Base-by-base conservation (phyloP, 2,797 vertebrate genomes). In the Denticeps clupeoides region DNA sequence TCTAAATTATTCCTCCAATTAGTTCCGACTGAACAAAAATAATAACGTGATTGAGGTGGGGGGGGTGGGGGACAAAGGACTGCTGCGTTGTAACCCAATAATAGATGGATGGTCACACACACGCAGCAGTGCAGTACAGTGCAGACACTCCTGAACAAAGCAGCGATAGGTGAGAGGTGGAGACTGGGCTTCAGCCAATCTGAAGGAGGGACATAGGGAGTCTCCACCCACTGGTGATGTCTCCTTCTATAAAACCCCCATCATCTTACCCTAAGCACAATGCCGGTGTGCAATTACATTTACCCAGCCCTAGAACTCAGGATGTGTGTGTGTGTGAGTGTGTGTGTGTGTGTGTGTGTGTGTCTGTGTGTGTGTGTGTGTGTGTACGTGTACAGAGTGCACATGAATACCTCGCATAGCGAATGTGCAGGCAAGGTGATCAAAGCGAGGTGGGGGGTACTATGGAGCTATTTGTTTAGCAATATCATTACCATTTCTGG, bases 201-300 rank as follows among this genome's bases (percentile, higher is more conserved):
- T 33, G 33, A 33, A 33, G 15, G 12, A 33, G 33, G 12, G 13
- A 33, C 12, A 33, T 12, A 1, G 31, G 28, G 41, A 8, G 18
- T 26, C 18, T 41, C 21, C 5, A 2, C 27, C 6, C 44, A 27
- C 37, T 21, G 15, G 8, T 18, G 19, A 49, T 26, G 19, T 54
- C 18, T 42, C 29, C 7, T 41, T 27, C 46, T 50, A 19, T 24
- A 19, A n/a, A 8, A n/a, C 44, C 35, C 2, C 27, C 47, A 32
- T 23, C 6, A 4, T 11, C 38, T 41, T 24, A 41, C 47, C 22
- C 25, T 29, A 45, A 38, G 16, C 26, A 46, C 29, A 47, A 27
- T 22, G 38, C 23, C 16, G 23, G 11, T 47, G 29, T 33, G 44
- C 13, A 38, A 50, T 59, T 41, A 42, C 18, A 32, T 22, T 50